A percentile compares a stretch with the other conserved stretches of the same genome.
phyloP scores from a whole-genome alignment of 2,113 vertebrate species.

The Dinomys branickii region DNA sequence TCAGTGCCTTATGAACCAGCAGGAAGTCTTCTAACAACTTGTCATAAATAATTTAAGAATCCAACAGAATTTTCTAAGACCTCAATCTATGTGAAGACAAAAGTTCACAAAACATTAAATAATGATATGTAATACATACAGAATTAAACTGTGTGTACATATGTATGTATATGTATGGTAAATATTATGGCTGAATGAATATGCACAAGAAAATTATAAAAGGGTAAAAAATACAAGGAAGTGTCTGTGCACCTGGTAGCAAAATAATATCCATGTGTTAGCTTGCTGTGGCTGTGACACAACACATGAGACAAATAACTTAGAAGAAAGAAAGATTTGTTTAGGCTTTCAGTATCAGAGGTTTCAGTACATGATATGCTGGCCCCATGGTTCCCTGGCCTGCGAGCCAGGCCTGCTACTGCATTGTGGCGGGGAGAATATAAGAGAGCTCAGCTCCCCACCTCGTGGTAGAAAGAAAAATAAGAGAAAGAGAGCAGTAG shows the following conservation, averaged over 20 bases:
- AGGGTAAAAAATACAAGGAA: background rate
- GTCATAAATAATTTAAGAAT: background rate
- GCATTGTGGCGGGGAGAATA: no score
- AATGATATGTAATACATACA: background rate
- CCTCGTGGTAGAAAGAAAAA: background rate
- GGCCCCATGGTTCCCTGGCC: no score
- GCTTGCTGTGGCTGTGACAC: background rate
- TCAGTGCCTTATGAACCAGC: background rate
- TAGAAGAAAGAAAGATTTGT: background rate
- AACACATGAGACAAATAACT: background rate
- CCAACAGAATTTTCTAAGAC: background rate
- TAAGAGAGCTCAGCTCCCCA: background rate
- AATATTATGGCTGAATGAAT: background rate
- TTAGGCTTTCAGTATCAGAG: background rate
- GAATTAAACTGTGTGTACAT: background rate
- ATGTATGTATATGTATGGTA: background rate
- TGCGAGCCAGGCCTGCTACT: no score
- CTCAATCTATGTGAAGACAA: background rate
- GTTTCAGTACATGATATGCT: background rate
- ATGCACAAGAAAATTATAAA: background rate
- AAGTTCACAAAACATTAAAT: constrained; percentile 13
- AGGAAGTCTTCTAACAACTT: background rate
- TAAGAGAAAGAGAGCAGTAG: background rate
- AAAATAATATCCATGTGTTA: background rate
- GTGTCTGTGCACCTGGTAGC: background rate